Evolutionary conservation across 2,797 vertebrate species (phyloP), one percentile per base, ranked within the genome.

Genomic region (Myoxocephalus aenaeus): DNA sequence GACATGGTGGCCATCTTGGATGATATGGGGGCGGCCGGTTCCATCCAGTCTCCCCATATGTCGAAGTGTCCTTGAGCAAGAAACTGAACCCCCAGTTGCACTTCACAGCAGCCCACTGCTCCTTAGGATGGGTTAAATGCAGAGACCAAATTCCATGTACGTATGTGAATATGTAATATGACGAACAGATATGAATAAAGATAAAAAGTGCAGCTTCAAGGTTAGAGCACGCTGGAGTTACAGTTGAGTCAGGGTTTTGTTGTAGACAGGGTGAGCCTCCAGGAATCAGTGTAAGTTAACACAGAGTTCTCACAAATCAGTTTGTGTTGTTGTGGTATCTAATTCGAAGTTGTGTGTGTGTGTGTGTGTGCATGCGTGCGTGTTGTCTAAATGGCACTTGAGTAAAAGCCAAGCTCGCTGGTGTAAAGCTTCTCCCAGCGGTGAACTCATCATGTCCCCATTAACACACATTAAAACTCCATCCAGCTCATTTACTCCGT

Each of bases 381-480:
- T 50, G 46, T 2, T 50, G 20, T 50, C 10, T 63, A 54, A 73
- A 75, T 32, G 25, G 54, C 53, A 56, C 32, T 65, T 15, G 61
- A 69, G 65, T 70, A 42, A 67, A 75, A 86, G 53, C 67, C 34
- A 62, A 32, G 15, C 57, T 54, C 32, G 14, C 54, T 48, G 51
- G 68, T 73, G 56, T 80, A 40, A 82, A 80, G 73, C 63, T 12
- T 70, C 40, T 54, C 76, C 29, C 73, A 77, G 81, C 70, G 62
- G 70, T 63, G 40, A 72, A 63, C 81, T 77, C 78, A 72, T 87
- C 74, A 79, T 2, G 54, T 65, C 61, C 77, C 77, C 48, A 82
- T 85, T 84, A 82, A 51, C 73, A 73, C 73, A 67, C 59, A 82
- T 82, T 85, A 82, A 70, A 79, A 76, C 79, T 65, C 25, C 56